These are phyloP conservation scores for Cliona cf. orientalis DNA, from an alignment of 37 sponge, comb jelly and placozoan species.

Conservation along the genomic window DNA sequence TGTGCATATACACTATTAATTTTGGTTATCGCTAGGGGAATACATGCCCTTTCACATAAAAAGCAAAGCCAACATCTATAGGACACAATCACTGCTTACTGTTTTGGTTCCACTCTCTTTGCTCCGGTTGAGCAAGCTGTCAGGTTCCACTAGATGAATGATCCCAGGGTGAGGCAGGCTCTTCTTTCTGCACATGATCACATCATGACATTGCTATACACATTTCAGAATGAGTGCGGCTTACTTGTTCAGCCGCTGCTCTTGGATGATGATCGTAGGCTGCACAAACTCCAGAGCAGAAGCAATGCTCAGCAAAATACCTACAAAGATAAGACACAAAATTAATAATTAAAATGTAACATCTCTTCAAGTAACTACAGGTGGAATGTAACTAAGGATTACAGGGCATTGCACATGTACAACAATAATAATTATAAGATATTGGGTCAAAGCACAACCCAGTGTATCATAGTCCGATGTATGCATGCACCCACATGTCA, in stretches of 20 bases:
- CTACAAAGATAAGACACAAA: slow-evolving; percentile 15
- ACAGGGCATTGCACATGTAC: too few relatives aligned
- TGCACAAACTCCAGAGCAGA: slow-evolving; percentile 19
- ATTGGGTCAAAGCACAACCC: too few relatives aligned
- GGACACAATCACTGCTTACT: background rate
- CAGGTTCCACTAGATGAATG: slow-evolving; percentile 51
- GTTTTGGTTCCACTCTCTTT: background rate
- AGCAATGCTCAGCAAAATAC: slow-evolving; percentile 54
- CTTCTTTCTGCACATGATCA: slow-evolving; percentile 64
- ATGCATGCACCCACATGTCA: background rate
- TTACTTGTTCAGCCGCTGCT: slow-evolving; percentile 57
- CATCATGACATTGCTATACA: too few relatives aligned
- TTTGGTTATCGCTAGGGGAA: too few relatives aligned
- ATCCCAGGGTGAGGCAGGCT: slow-evolving; percentile 60
- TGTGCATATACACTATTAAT: too few relatives aligned
- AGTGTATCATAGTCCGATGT: too few relatives aligned
- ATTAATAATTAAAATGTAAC: too few relatives aligned
- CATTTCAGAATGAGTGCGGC: background rate
- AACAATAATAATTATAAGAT: too few relatives aligned
- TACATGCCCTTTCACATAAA: too few relatives aligned
- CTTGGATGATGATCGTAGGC: slow-evolving; percentile 42
- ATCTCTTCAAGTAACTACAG: too few relatives aligned
- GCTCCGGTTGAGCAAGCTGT: slow-evolving; percentile 8
- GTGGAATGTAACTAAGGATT: too few relatives aligned
- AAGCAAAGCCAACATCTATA: too few relatives aligned